A percentile compares a stretch with the other conserved stretches of the same genome.
phyloP scores from a whole-genome alignment of 2,113 vertebrate genomes.

The Alligator sinensis region DNA sequence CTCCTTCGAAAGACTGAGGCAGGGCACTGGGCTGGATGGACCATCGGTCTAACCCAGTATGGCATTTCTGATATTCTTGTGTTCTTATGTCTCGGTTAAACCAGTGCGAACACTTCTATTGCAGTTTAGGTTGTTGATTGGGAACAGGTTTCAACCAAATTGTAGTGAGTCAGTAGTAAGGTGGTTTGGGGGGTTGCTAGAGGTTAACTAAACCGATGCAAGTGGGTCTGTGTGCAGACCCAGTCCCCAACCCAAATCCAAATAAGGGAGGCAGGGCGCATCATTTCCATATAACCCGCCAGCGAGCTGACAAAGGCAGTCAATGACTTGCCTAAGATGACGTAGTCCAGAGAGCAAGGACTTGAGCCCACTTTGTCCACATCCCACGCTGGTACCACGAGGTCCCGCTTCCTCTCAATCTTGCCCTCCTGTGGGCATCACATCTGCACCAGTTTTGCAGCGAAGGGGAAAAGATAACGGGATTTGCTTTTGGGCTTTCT shows the following conservation, averaged over 20 bases:
- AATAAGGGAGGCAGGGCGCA: not conserved
- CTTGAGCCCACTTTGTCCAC: not conserved
- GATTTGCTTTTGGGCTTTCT: not conserved
- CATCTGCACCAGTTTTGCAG: not conserved
- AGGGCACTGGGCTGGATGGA: no score
- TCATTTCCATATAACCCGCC: accelerated
- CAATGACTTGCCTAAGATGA: not conserved
- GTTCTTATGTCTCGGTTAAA: not conserved
- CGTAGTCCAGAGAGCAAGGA: no score
- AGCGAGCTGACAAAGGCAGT: not conserved
- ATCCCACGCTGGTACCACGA: not conserved
- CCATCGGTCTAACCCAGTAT: no score
- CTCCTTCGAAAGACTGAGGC: no score
- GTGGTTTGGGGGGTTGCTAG: not conserved
- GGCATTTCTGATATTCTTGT: no score
- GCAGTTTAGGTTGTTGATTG: not conserved
- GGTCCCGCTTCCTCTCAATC: not conserved
- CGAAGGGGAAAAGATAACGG: not conserved
- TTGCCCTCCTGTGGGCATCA: not conserved
- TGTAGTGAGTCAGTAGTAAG: not conserved
- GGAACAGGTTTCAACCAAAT: accelerated
- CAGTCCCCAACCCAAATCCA: not conserved
- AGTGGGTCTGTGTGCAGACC: not conserved
- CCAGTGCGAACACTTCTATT: not conserved
- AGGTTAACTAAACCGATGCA: not conserved